Base-by-base conservation (phyloP, 37 sponge, comb jelly and placozoan genomes). In the Hexactinellida sp. region DNA sequence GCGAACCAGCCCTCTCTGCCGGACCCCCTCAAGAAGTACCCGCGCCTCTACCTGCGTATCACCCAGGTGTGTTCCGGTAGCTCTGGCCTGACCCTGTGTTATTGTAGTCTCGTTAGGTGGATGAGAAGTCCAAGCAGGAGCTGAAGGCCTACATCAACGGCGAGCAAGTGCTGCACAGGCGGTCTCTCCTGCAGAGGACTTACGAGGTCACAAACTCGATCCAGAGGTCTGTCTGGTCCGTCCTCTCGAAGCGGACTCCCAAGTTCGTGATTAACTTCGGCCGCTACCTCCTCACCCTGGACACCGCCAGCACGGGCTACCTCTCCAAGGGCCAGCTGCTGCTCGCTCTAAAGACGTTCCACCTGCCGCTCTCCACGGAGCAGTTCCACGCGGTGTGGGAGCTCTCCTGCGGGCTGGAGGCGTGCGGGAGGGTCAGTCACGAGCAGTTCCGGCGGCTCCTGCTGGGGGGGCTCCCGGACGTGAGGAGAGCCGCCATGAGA, bases 1-100 rank as follows among this genome's bases (percentile, higher is more conserved):
- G 76, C 76, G 3, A 63, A 63, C 76, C 76, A 63, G 34, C 76
- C 76, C 76, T 63, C 76, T 23, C 76, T 63, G 19, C 76, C 76
- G 5, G 76, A 63, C 34, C 30, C 76, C 13, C 76, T 63, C 19
- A 63, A 63, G 76, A 10, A 23, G 28, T 63, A 63, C 76, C 5
- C 76, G 3, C 76, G 76, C 3, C 76, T 63, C 76, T 63, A 63
- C 34, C 76, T 63, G 76, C 3, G 76, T 7, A 63, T 63, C 34
- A 63, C 76, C 5, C 76, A 63, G 76, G 76, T 63, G 5, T 10
- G 76, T 63, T 21, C 3, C 76, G 3, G 34, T 23, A 3, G 13
- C 13, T 21, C 30, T 63, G 5, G 3, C 21, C 13, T 3, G 34
- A 7, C 13, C 1, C 76, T 25, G 34, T 7, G 19, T 63, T 7